Evolutionary conservation across 1,140 invertebrate species (phyloP), one percentile per base, ranked within the genome.

Genomic region (Euschistus heros): DNA sequence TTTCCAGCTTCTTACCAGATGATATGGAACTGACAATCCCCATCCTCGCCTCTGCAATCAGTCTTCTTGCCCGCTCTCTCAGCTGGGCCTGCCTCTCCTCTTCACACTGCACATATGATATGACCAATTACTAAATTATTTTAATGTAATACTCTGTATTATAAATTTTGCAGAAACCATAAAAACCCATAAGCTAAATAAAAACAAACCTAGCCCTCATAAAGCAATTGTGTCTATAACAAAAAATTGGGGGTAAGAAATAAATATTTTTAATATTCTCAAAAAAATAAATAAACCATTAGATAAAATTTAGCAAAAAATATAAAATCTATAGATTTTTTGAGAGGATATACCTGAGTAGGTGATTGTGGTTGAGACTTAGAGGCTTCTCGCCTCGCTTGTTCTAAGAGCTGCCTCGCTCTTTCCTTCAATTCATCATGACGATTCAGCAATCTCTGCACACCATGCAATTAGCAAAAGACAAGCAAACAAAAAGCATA

Each of bases 401-500:
- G 89, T 75, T 96, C 91, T 70, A 96, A 81, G 75, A 97, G 81
- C 74, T 91, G 82, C 74, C 91, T 85, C 63, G 93, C 93, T 78
- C 90, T 80, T 81, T 95, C 92, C 75, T 91, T 88, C 70, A 96
- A 80, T 78, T 91, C 87, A 70, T 89, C 87, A 75, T 91, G 88
- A 46, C 89, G 82, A 70, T 84, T 85, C 72, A 89, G 75, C 71
- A 88, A 77, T 75, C 86, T 82, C 85, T 88, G 76, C 74, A 71
- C 64, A 74, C 72, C 72, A 74, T 67, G 68, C 72, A 57, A 24
- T 57, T 57, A 57, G 54, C 24, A 57, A 24, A n/a, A 47, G 27
- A 69, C 30, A 59, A 67, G 17, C 66, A 66, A 70, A 59, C 17
- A 67, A 64, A 69, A 66, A 46, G 54, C 30, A 59, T 24, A 44